Base-by-base conservation (phyloP, 2,888 invertebrate genomes). In the Mythimna ferrago region DNA sequence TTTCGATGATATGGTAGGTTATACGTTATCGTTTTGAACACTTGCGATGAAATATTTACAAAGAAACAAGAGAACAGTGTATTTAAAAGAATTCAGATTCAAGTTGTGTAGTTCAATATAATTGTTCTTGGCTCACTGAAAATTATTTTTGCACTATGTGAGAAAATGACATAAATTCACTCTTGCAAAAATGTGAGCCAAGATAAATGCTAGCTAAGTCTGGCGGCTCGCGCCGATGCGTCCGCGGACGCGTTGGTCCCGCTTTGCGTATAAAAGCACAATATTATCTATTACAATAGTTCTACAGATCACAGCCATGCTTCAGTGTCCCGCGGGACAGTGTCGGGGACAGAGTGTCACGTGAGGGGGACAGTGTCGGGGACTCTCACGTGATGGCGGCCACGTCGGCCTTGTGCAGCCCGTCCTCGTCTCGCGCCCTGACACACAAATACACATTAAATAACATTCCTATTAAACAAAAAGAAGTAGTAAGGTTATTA, bases 281-380 rank as follows among this genome's bases (percentile, higher is more conserved):
- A 90, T 90, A 90, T 87, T 91, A 77, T 88, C 89, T 80, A 82
- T 79, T 89, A 92, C 87, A 90, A 89, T 90, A 93, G 90, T 90
- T 92, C 89, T 93, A 92, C 93, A 94, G 95, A 95, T 96, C 96
- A 96, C 96, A 96, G 96, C 96, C 96, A 93, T 92, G 89, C 93
- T 93, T 92, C 87, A 90, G 87, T 86, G 87, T 88, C 88, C 84
- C 84, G 90, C 86, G 84, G 89, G 89, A 51, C 68, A 54, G 70
- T 57, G 76, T 14, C 68, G 85, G 84, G 89, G 89, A 51, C 68
- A 54, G 70, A 57, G 76, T 14, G 54, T 69, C 71, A 72, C 6
- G 57, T 1, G 32, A 5, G 3, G 53, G 10, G 4, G 44, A 51
- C 68, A 54, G 70, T 57, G 76, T 14, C 68, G 32, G 32, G 32